Evolutionary conservation across 2,888 invertebrate species (phyloP), one percentile per base, ranked within the genome.

Genomic region (Abrostola tripartita): DNA sequence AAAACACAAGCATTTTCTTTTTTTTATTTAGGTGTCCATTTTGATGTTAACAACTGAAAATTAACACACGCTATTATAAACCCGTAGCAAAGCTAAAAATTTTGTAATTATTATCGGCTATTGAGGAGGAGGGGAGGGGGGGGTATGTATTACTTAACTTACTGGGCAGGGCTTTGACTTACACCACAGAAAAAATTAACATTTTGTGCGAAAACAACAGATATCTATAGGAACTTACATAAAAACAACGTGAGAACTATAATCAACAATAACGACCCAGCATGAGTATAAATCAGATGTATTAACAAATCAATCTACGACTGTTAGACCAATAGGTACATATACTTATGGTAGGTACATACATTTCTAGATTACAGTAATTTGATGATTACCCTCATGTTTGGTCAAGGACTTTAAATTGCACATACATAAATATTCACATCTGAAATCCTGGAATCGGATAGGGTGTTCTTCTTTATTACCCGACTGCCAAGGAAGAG

Each of bases 21-120:
- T 84, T 91, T 78, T 93, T 91, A 92, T 92, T 93, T 85, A 90
- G 87, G 90, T 93, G 92, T 93, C 88, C 90, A 90, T 90, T n/a
- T 90, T 87, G 84, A 83, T 88, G 87, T 86, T 90, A 88, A 92
- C 90, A 92, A 93, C 90, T 84, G 88, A 91, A 92, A 90, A 88
- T 86, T 74, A 88, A 89, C 87, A 91, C 89, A 88, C 89, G 88
- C 91, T 91, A 89, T 89, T 89, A 90, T 81, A 89, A 90, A 91
- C 87, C 90, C 87, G 92, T 93, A 94, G 93, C 93, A 93, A 94
- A 93, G 93, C 93, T 93, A 93, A 88, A 85, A 83, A 79, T 84
- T 79, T 85, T 81, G 71, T 84, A 81, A 86, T 86, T 2, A 69
- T 74, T 89, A 90, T 81, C 84, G 78, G 85, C 86, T 89, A 89